Conservation (phyloP, 2,113 vertebrate species). For the Hypanus sabinus region DNA sequence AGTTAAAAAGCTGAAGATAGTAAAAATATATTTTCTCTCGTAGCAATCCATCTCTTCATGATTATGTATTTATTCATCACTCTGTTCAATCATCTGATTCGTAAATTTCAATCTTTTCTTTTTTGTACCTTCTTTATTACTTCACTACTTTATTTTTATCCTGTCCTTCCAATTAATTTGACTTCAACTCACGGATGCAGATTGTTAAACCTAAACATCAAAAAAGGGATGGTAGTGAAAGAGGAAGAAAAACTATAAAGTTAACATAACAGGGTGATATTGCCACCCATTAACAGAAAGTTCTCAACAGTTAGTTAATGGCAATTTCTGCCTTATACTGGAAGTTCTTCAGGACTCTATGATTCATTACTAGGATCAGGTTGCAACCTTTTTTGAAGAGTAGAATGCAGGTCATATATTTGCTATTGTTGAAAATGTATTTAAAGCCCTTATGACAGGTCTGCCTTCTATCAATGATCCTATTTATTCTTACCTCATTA, state of each 20-base stretch:
- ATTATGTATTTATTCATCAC: slow-evolving; percentile 38
- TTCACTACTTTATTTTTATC: background rate
- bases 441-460: background rate
- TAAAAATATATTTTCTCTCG: slow-evolving; percentile 35
- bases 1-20: slow-evolving; percentile 35
- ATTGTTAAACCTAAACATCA: background rate
- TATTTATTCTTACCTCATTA: background rate
- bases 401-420: slow-evolving; percentile 1
- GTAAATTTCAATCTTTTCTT: slow-evolving; percentile 34
- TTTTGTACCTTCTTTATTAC: slow-evolving; percentile 20
- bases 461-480: background rate
- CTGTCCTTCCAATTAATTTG: slow-evolving; percentile 1
- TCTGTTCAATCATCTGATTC: slow-evolving; percentile 32
- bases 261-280: background rate
- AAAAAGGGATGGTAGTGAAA: background rate
- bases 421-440: slow-evolving; percentile 1
- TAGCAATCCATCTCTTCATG: slow-evolving; percentile 33
- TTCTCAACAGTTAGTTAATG: background rate
- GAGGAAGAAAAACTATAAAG: background rate
- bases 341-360: slow-evolving; percentile 4
- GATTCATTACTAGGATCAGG: background rate
- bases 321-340: background rate
- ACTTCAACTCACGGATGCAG: background rate
- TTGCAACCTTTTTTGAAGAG: background rate
- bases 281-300: background rate